Evolutionary conservation across 1,140 invertebrate genomes (phyloP).

Genomic region (Drosophila grimshawi): DNA sequence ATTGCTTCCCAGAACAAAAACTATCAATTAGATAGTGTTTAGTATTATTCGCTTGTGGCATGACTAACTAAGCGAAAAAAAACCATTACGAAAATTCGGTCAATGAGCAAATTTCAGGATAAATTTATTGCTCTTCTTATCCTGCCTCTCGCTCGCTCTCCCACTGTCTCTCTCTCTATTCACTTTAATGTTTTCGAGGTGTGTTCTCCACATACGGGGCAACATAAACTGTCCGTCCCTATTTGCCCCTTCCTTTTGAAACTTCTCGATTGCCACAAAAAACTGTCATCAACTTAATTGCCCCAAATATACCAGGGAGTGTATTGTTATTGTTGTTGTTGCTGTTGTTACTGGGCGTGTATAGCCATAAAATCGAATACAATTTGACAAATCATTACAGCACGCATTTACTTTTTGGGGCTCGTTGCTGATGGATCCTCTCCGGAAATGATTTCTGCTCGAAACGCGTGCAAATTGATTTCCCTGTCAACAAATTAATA

Average conservation of each 20-base stretch:
- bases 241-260: neutral
- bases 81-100: conserved; percentile 2
- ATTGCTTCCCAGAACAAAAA: neutral
- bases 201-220: conserved; percentile 9
- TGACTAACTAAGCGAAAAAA: conserved; percentile 5
- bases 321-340: conserved; percentile 12
- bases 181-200: conserved; percentile 35
- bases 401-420: conserved; percentile 29
- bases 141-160: neutral
- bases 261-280: conserved; percentile 36
- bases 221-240: neutral
- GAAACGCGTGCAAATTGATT: conserved; percentile 46
- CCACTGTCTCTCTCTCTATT: conserved; percentile 1
- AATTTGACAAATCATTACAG: conserved; percentile 51
- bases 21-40: neutral
- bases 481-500: conserved; percentile 47
- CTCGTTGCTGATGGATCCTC: conserved; percentile 30
- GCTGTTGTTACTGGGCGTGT: conserved; percentile 24
- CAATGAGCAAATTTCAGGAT: conserved; percentile 5
- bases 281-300: conserved; percentile 58
- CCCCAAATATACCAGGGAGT: conserved; percentile 33
- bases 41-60: neutral
- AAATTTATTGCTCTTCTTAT: conserved; percentile 30
- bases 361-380: conserved; percentile 44
- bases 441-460: conserved; percentile 14